phyloP scores from a whole-genome alignment of 2,888 invertebrate genomes.

The Liopterus haemorrhoidalis region DNA sequence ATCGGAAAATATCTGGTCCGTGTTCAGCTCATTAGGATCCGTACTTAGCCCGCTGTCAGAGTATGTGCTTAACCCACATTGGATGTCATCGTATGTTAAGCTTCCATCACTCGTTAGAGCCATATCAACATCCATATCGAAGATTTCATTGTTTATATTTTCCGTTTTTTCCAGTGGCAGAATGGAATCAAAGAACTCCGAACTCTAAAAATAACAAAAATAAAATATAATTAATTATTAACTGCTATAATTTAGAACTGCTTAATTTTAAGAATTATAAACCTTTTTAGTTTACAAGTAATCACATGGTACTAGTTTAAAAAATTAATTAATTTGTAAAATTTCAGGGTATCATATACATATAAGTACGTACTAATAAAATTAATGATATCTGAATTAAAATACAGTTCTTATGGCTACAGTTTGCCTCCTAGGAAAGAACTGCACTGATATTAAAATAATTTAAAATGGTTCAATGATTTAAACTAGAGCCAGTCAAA shows the following conservation, averaged over 20 bases:
- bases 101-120: conserved; percentile 40
- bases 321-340: no score
- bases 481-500: no score
- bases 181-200: conserved; percentile 62
- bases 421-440: no score
- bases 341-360: no score
- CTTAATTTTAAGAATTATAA: neutral
- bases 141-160: conserved; percentile 50
- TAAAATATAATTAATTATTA: conserved; percentile 3
- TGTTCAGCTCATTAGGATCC: conserved; percentile 53
- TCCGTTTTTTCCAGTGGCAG: conserved; percentile 59
- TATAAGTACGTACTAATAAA: no score
- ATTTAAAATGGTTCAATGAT: no score
- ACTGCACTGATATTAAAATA: no score
- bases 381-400: no score
- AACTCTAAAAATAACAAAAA: conserved; percentile 41
- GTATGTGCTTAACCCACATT: conserved; percentile 44
- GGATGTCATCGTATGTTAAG: conserved; percentile 39
- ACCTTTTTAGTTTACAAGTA: no score
- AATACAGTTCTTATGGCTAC: no score
- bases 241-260: conserved; percentile 9
- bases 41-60: conserved; percentile 69
- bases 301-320: no score
- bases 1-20: conserved; percentile 19
- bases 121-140: conserved; percentile 47